Conservation (phyloP, 1,140 invertebrate species). For the Heliconius eleuchia region DNA sequence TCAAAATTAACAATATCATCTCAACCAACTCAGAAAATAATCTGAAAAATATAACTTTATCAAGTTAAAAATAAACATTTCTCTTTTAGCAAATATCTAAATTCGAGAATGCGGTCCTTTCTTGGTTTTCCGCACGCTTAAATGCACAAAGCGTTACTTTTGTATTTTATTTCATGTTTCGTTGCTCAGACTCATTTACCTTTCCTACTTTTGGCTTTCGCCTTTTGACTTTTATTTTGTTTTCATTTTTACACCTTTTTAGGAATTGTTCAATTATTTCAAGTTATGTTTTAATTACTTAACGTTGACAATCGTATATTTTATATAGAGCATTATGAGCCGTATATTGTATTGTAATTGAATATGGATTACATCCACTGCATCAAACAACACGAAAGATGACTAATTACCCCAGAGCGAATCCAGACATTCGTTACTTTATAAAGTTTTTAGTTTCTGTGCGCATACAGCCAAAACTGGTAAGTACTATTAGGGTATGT, state of each 20-base stretch:
- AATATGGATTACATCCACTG: too few relatives aligned
- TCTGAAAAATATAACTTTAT: background rate
- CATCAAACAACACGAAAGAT: too few relatives aligned
- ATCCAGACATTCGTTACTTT: too few relatives aligned
- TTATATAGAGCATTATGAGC: too few relatives aligned
- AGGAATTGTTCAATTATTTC: slow-evolving; percentile 5
- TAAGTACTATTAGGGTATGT: too few relatives aligned
- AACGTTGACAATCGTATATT: too few relatives aligned
- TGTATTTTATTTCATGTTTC: slow-evolving; percentile 38
- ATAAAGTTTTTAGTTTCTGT: too few relatives aligned
- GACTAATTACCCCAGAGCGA: too few relatives aligned
- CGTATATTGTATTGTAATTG: too few relatives aligned
- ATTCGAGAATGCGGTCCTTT: slow-evolving; percentile 34
- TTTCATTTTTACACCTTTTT: slow-evolving; percentile 15
- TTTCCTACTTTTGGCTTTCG: slow-evolving; percentile 30
- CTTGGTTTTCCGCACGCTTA: slow-evolving; percentile 32
- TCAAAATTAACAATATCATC: background rate
- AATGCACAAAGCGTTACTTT: slow-evolving; percentile 40
- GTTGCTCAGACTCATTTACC: slow-evolving; percentile 34
- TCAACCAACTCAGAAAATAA: too few relatives aligned
- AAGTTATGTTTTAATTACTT: too few relatives aligned
- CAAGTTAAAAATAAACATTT: background rate
- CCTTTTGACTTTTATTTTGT: slow-evolving; percentile 27
- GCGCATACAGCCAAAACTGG: too few relatives aligned
- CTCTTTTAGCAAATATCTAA: slow-evolving; percentile 23